phyloP scores from a whole-genome alignment of 2,113 vertebrate species.

The Pollachius pollachius region DNA sequence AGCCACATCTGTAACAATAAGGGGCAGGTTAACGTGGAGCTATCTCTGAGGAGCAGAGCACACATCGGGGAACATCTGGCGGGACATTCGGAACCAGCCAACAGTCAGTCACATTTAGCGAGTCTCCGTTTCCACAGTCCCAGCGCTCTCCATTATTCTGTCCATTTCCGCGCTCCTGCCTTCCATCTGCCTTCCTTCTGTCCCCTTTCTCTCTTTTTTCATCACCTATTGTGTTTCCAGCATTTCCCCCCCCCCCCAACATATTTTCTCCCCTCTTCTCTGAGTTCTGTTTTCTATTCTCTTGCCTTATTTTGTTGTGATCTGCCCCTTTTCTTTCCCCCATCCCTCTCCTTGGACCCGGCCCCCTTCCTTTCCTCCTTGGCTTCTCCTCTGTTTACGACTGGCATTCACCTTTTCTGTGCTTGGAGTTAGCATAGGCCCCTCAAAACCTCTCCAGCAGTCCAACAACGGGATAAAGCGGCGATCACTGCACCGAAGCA shows the following conservation, averaged over 20 bases:
- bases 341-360: constrained; percentile 26
- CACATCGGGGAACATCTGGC: constrained; percentile 69
- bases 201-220: not conserved
- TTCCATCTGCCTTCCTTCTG: not conserved
- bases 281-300: not conserved
- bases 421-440: too few relatives aligned
- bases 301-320: constrained; percentile 15
- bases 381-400: too few relatives aligned
- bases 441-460: constrained; percentile 19
- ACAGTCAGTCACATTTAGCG: constrained; percentile 24
- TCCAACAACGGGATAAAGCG: constrained; percentile 32
- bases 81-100: constrained; percentile 55
- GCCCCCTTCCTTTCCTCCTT: constrained; percentile 9
- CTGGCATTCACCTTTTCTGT: too few relatives aligned
- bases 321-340: constrained; percentile 20
- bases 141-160: constrained; percentile 36
- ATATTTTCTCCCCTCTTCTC: constrained; percentile 18
- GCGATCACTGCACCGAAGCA: too few relatives aligned
- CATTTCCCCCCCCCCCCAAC: constrained; percentile 1
- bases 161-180: not conserved
- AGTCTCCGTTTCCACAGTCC: constrained; percentile 2
- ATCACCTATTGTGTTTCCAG: constrained; percentile 2
- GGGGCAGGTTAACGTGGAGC: constrained; percentile 57
- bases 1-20: constrained; percentile 70
- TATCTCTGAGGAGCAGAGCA: constrained; percentile 51